Evolutionary conservation across 2,888 invertebrate genomes (phyloP), one percentile per base, ranked within the genome.

Genomic region (Folsomia candida): DNA sequence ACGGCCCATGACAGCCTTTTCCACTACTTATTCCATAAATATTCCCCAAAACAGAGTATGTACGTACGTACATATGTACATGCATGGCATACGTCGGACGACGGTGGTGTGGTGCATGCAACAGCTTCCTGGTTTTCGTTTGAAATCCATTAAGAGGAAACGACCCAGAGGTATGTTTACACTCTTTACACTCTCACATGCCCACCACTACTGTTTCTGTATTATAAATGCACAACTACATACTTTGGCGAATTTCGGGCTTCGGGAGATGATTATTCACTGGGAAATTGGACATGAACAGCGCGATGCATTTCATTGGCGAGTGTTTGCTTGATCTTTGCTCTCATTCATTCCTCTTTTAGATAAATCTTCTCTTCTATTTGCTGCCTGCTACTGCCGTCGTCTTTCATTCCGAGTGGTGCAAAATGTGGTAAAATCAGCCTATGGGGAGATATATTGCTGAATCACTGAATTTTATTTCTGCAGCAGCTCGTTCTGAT

Each of bases 71-170:
- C 18, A 47, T 47, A 47, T 11, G 9, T 11, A 11, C 47, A 47
- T 47, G 47, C 47, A 47, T 18, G 18, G 18, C 9, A 47, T 47
- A 11, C 9, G 47, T 47, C 47, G 47, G 9, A n/a, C n/a, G 4
- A 37, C 4, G 37, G 54, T 54, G 54, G 22, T 54, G 54, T 54
- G 54, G 6, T 4, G 27, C 11, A 59, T 57, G 24, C 59, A 59
- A 59, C 26, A 59, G 57, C 24, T 59, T 59, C 59, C 59, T 59
- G 59, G 59, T 59, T 59, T 59, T 11, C 25, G 59, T 59, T 59
- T 59, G 59, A n/a, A 59, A 59, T 59, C 59, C 26, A 59, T 59
- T 59, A 59, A 57, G 24, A 6, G 37, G 4, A 4, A 37, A 37
- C 54, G 4, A n/a, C 11, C 11, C 6, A 54, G 20, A 54, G 54